Percentiles rank a stretch among this genome's conserved stretches.
Conservation (phyloP, 2,797 vertebrate genomes). For the Muscicapa striata region DNA sequence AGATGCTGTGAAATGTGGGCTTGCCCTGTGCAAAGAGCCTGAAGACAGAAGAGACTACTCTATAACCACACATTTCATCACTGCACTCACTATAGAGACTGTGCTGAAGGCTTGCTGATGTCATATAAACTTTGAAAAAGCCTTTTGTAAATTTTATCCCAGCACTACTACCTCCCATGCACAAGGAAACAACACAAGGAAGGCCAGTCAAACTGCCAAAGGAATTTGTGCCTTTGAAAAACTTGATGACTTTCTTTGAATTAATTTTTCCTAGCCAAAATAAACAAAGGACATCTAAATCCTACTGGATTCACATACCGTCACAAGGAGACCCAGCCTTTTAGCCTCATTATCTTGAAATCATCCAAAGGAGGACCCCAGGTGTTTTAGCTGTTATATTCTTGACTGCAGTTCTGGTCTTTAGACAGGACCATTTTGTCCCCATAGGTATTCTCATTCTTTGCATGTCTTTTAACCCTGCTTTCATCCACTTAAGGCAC, state of each 20-base stretch:
- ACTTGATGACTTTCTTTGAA: neutral
- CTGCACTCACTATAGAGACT: accelerated
- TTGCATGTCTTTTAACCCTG: neutral
- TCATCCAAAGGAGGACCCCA: neutral
- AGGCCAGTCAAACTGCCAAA: neutral
- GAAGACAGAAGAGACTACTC: neutral
- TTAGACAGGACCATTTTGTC: neutral
- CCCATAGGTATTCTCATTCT: neutral
- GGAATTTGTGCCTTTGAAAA: neutral
- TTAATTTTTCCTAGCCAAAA: neutral
- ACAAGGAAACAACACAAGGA: neutral
- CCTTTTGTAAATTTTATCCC: neutral
- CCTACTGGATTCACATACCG: neutral
- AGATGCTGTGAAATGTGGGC: neutral
- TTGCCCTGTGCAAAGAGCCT: neutral
- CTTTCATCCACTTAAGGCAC: neutral
- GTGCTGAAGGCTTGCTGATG: neutral
- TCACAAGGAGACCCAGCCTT: neutral
- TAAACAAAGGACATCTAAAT: neutral
- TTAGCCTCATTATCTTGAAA: neutral
- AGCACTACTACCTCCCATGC: neutral
- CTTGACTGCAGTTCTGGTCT: neutral
- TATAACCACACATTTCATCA: accelerated
- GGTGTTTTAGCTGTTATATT: neutral
- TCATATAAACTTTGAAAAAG: neutral